Evolutionary conservation across 2,113 vertebrate genomes (phyloP), one percentile per base, ranked within the genome.

Genomic region (Dasyornis broadbenti): DNA sequence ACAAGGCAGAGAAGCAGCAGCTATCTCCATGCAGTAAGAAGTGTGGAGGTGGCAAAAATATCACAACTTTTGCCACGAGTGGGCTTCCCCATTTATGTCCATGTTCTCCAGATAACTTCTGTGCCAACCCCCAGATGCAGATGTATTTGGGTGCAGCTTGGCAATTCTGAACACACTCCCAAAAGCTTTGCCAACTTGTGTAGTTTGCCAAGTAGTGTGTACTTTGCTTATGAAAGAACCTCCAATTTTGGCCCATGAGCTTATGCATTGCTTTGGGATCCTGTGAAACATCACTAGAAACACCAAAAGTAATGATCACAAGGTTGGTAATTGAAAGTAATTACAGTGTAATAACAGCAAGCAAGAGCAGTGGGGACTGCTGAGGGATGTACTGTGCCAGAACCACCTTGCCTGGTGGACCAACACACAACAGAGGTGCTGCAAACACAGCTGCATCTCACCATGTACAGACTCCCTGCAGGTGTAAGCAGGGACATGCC

Each of bases 231-330:
- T 1, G 2, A 60, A 35, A 68, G 23, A 39, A 39, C 19, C 23
- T 65, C 52, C 30, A 33, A 16, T 15, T 57, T 52, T 54, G 53
- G 31, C 7, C 53, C 40, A 28, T 3, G 10, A n/a, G 31, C 33
- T 75, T 53, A 49, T 35, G 28, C 18, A 4, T 11, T 69, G 49
- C 56, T 87, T 90, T 75, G 50, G 26, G 50, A 83, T 75, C 50
- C 61, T 66, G 57, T 54, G 56, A 70, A 90, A 54, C 1, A 0
- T 17, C 57, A 52, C 52, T 18, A 60, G 37, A 80, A 70, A 24
- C 45, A 66, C 17, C 66, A 56, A 50, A 44, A 14, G 33, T 9
- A 23, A 59, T 1, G 1, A 54, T 54, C 10, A 23, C 0, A 0
- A 21, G 4, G 21, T 22, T 63, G 57, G 26, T 52, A 40, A 40